phyloP scores from a whole-genome alignment of 2,113 vertebrate species.

The Hiodon tergisus region DNA sequence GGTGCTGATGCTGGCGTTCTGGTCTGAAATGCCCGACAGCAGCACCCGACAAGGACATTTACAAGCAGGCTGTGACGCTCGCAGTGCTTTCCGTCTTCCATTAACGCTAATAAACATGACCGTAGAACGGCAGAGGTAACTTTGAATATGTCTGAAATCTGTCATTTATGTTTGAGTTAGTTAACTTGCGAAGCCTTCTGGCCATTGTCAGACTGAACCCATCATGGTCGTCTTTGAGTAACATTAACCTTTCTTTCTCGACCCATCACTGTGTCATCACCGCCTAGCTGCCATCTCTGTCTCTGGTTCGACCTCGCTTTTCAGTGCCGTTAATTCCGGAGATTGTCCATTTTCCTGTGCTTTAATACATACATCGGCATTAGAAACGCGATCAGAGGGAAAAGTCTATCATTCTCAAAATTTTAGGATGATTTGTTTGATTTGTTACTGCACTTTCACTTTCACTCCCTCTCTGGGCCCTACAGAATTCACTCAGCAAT shows the following conservation, averaged over 20 bases:
- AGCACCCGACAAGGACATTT: neutral
- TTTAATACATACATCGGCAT: conserved; percentile 51
- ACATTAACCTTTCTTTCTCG: conserved; percentile 63
- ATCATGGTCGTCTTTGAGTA: conserved; percentile 55
- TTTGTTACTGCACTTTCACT: conserved; percentile 38
- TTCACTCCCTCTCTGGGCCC: neutral
- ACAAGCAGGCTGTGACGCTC: conserved; percentile 39
- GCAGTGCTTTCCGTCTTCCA: conserved; percentile 53
- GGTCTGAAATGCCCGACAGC: neutral
- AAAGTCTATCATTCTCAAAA: conserved; percentile 56
- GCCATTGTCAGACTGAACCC: conserved; percentile 60
- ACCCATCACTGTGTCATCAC: conserved; percentile 62
- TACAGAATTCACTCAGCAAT: neutral
- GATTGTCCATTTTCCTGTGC: conserved; percentile 44
- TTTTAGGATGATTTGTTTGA: conserved; percentile 54
- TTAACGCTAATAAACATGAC: conserved; percentile 51
- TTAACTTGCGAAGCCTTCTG: conserved; percentile 52
- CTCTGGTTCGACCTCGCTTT: conserved; percentile 33
- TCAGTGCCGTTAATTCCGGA: conserved; percentile 46
- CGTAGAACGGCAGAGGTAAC: conserved; percentile 49
- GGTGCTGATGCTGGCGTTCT: neutral
- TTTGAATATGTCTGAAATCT: conserved; percentile 63
- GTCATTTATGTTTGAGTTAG: conserved; percentile 62
- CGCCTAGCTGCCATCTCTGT: conserved; percentile 28
- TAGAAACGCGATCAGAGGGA: conserved; percentile 58